Evolutionary conservation across 2,888 invertebrate species (phyloP).

Genomic region (Chrysina gloriosa): DNA sequence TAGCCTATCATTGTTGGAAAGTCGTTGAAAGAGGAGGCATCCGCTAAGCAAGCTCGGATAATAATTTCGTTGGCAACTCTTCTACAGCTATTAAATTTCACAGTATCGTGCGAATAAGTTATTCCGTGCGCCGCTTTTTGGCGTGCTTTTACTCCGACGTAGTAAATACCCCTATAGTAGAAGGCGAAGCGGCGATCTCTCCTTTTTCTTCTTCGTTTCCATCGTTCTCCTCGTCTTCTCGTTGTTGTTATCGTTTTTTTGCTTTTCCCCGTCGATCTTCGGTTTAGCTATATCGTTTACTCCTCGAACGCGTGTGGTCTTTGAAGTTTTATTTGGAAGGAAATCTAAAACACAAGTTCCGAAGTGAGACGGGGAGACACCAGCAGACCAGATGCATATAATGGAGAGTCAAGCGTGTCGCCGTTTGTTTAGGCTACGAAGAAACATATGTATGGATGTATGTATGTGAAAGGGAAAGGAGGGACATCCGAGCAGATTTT

Average conservation of each 20-base stretch:
- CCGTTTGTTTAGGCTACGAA: slow-evolving; percentile 49
- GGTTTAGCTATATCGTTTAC: slow-evolving; percentile 42
- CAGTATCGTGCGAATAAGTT: slow-evolving; percentile 42
- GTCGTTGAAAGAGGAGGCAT: too few species aligned
- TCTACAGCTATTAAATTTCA: slow-evolving; percentile 41
- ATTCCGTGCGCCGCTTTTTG: slow-evolving; percentile 15
- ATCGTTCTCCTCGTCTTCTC: slow-evolving; percentile 8
- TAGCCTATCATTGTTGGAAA: too few species aligned
- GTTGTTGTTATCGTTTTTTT: too few species aligned
- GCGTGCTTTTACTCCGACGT: slow-evolving; percentile 23
- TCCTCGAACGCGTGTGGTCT: slow-evolving; percentile 48
- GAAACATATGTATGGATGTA: slow-evolving; percentile 44
- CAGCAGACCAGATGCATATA: slow-evolving; percentile 48
- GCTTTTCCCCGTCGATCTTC: too few species aligned
- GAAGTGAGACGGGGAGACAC: slow-evolving; percentile 44
- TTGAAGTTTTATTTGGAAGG: slow-evolving; percentile 48
- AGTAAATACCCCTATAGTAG: slow-evolving; percentile 15
- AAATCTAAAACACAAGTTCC: slow-evolving; percentile 48
- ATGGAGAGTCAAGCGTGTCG: slow-evolving; percentile 48
- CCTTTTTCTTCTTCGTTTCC: not conserved
- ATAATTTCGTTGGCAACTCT: slow-evolving; percentile 39
- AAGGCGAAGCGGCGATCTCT: slow-evolving; percentile 6
- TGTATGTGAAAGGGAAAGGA: not conserved
- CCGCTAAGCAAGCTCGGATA: slow-evolving; percentile 30
- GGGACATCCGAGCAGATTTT: not conserved